These are phyloP conservation scores for Drosophila azteca DNA, from an alignment of 1,140 invertebrate genomes.

Conservation along the genomic window DNA sequence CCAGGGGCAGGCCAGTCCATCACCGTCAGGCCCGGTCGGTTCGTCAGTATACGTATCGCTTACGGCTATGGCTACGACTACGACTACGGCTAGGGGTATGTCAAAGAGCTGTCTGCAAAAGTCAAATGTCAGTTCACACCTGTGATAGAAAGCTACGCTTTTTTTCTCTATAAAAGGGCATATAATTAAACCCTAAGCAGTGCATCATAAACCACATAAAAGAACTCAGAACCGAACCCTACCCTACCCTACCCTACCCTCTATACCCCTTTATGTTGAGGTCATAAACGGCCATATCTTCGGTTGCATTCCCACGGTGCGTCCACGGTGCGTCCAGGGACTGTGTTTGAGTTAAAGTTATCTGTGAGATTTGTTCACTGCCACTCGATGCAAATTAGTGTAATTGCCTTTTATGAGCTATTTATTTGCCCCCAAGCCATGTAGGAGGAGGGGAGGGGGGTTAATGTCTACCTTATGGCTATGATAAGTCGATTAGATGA, in stretches of 20 bases:
- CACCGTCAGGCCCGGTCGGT: slow-evolving; percentile 32
- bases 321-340: background rate
- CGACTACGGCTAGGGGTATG: slow-evolving; percentile 46
- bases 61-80: slow-evolving; percentile 37
- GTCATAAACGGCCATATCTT: slow-evolving; percentile 27
- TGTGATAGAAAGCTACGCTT: slow-evolving; percentile 29
- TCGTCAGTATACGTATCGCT: slow-evolving; percentile 42
- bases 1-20: slow-evolving; percentile 37
- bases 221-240: slow-evolving; percentile 14
- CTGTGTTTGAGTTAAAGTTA: slow-evolving; percentile 29
- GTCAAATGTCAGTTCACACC: slow-evolving; percentile 58
- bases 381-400: slow-evolving; percentile 62
- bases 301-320: slow-evolving; percentile 57
- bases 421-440: slow-evolving; percentile 27
- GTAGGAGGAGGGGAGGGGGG: background rate
- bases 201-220: slow-evolving; percentile 43
- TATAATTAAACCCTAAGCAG: slow-evolving; percentile 28
- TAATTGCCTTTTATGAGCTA: slow-evolving; percentile 64
- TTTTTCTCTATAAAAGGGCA: slow-evolving; percentile 24
- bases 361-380: slow-evolving; percentile 46
- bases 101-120: slow-evolving; percentile 44
- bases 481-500: slow-evolving; percentile 20
- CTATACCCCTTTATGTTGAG: background rate
- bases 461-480: slow-evolving; percentile 5
- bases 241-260: too few relatives aligned